Percentiles rank a stretch among this genome's conserved stretches.
Conservation (phyloP, 1,140 invertebrate species). For the Megathymus violae region DNA sequence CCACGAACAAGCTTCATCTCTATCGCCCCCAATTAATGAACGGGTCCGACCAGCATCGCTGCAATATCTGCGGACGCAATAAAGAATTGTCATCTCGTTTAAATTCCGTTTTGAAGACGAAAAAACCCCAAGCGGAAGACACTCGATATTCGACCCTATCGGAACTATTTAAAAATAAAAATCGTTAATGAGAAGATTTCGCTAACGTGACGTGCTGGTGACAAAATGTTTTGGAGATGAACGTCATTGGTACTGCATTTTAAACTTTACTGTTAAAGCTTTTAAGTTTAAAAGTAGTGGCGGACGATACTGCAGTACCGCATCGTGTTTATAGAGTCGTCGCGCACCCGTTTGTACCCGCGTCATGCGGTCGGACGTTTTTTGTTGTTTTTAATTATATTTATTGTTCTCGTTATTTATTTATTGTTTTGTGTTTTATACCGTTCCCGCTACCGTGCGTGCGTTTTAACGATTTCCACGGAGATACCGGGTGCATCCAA, state of each 20-base stretch:
- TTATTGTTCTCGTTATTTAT: constrained; percentile 81
- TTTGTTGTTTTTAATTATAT: constrained; percentile 82
- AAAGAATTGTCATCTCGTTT: constrained; percentile 76
- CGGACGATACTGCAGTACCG: constrained; percentile 22
- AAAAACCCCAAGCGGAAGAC: constrained; percentile 43
- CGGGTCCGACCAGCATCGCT: constrained; percentile 54
- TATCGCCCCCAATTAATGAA: constrained; percentile 63
- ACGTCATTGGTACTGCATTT: constrained; percentile 37
- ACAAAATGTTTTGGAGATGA: constrained; percentile 71
- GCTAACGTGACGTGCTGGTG: constrained; percentile 64
- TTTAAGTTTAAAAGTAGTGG: constrained; percentile 42
- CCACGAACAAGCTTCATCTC: constrained; percentile 51
- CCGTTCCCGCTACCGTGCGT: constrained; percentile 76
- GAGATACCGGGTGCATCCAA: constrained; percentile 75
- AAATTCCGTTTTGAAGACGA: constrained; percentile 73
- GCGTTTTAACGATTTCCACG: constrained; percentile 68
- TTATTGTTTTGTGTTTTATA: constrained; percentile 72
- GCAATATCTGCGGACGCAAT: constrained; percentile 49
- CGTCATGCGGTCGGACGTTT: constrained; percentile 71
- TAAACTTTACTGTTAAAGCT: constrained; percentile 37
- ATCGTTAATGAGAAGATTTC: constrained; percentile 65
- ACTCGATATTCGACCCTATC: constrained; percentile 53
- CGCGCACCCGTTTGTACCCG: constrained; percentile 63
- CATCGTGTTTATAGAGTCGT: constrained; percentile 64
- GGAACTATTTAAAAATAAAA: constrained; percentile 60